These are phyloP conservation scores for Embidobia sp. DNA, from an alignment of 2,888 invertebrate genomes.

Conservation along the genomic window DNA sequence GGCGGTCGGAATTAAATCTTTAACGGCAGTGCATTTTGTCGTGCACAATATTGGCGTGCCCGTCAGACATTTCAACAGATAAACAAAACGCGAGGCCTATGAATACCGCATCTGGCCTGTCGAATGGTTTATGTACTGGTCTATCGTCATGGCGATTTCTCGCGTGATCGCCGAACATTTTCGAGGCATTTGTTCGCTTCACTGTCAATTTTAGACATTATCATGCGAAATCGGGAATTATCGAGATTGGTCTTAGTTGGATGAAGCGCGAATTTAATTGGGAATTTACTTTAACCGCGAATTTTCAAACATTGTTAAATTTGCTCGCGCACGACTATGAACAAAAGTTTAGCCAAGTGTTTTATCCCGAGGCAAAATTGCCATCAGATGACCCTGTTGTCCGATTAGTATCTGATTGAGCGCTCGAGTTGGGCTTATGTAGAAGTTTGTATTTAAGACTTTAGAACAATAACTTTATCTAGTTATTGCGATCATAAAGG, in stretches of 20 bases:
- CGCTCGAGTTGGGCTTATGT: too few species aligned
- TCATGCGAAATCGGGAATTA: conserved; percentile 1
- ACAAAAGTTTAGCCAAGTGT: too few species aligned
- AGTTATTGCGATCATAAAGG: background rate
- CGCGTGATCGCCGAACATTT: conserved; percentile 70
- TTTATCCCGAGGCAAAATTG: too few species aligned
- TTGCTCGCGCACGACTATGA: too few species aligned
- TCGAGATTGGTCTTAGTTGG: background rate
- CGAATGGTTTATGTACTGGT: conserved; percentile 45
- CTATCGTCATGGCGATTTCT: conserved; percentile 58
- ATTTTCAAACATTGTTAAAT: too few species aligned
- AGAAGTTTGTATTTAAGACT: too few species aligned
- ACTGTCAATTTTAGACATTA: conserved; percentile 55
- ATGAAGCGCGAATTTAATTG: conserved; percentile 22
- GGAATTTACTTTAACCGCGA: background rate
- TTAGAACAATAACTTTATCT: too few species aligned
- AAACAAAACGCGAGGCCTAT: conserved; percentile 6
- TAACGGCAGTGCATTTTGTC: too few species aligned
- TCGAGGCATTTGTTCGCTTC: conserved; percentile 67
- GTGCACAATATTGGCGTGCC: conserved; percentile 37
- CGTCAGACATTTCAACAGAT: conserved; percentile 23
- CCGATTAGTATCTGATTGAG: too few species aligned
- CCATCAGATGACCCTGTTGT: too few species aligned
- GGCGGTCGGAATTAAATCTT: conserved; percentile 13
- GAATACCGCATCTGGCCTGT: conserved; percentile 21